Conservation (phyloP, 2,797 vertebrate species). For the Ptychobarbus kaznakovi region DNA sequence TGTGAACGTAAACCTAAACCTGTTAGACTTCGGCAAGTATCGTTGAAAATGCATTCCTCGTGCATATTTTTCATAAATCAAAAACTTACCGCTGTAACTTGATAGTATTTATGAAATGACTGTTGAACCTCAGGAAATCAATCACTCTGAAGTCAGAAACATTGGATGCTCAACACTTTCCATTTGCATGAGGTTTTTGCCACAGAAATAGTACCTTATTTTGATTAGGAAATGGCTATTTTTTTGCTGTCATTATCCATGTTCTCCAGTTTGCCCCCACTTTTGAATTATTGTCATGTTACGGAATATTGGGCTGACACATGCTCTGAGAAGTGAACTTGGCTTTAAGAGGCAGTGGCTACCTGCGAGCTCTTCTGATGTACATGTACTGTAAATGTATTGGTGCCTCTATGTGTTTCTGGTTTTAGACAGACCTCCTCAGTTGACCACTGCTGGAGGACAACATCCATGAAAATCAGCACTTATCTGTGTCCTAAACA, state of each 20-base stretch:
- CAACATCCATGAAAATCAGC: conserved; percentile 48
- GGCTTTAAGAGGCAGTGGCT: conserved; percentile 49
- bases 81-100: conserved; percentile 30
- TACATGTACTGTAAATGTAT: conserved; percentile 81
- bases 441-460: conserved; percentile 54
- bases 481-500: conserved; percentile 74
- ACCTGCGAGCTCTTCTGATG: conserved; percentile 72
- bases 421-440: conserved; percentile 66
- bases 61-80: conserved; percentile 21
- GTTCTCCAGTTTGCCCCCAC: background rate
- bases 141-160: conserved; percentile 31
- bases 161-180: conserved; percentile 28
- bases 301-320: conserved; percentile 18
- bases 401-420: conserved; percentile 75
- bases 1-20: conserved; percentile 25
- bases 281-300: conserved; percentile 32
- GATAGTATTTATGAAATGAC: conserved; percentile 38
- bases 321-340: conserved; percentile 33
- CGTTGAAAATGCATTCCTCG: conserved; percentile 14
- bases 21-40: conserved; percentile 13
- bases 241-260: conserved; percentile 12
- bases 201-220: conserved; percentile 9
- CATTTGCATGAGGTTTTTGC: conserved; percentile 27
- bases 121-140: conserved; percentile 50
- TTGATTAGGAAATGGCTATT: conserved; percentile 8